These are phyloP conservation scores for Chaetogeoica ovagalla DNA, from an alignment of 2,888 invertebrate genomes.

Conservation along the genomic window DNA sequence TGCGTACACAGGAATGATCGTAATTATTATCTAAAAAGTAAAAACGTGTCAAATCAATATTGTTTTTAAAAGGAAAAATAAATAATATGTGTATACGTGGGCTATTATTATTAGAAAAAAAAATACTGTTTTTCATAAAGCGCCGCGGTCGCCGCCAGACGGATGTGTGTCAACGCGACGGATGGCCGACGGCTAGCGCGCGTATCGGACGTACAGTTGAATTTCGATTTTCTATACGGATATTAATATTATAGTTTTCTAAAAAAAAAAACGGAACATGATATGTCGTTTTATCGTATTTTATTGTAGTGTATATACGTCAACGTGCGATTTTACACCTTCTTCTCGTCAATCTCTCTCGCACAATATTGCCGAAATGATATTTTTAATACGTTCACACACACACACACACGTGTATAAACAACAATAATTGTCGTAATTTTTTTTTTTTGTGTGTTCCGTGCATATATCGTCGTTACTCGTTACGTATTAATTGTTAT, in stretches of 20 bases:
- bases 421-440: constrained; percentile 28
- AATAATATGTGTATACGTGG: neutral
- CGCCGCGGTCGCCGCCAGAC: neutral
- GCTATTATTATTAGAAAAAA: too few relatives aligned
- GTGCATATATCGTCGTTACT: too few relatives aligned
- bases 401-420: neutral
- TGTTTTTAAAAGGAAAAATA: constrained; percentile 43
- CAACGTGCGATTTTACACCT: constrained; percentile 9
- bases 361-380: constrained; percentile 14
- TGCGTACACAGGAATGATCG: neutral
- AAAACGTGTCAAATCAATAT: constrained; percentile 49
- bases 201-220: neutral
- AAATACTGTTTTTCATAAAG: too few relatives aligned
- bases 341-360: neutral
- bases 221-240: constrained; percentile 20
- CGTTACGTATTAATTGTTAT: neutral
- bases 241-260: constrained; percentile 36
- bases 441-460: constrained; percentile 9
- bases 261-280: constrained; percentile 27
- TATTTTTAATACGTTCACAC: neutral
- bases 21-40: constrained; percentile 51
- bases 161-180: constrained; percentile 25
- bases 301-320: too few relatives aligned
- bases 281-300: constrained; percentile 12
- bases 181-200: neutral